A percentile compares a stretch with the other conserved stretches of the same genome.
Conservation (phyloP, 2,888 invertebrate genomes). For the Coenonympha glycerion region DNA sequence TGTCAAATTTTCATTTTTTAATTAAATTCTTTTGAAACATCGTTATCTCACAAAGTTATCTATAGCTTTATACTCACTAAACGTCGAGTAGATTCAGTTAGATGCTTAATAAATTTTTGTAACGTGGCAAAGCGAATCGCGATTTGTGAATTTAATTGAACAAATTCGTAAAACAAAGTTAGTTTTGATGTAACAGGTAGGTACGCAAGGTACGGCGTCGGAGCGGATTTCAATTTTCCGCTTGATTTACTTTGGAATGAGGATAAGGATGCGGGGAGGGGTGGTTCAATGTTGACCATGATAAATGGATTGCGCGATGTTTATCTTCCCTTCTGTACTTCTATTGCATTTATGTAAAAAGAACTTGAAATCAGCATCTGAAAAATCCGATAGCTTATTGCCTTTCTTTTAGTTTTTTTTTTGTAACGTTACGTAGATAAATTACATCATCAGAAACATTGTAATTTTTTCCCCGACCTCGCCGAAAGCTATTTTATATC, state of each 20-base stretch:
- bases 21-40: too few relatives aligned
- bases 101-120: background rate
- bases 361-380: background rate
- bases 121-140: slow-evolving; percentile 1
- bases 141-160: slow-evolving; percentile 44
- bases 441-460: too few relatives aligned
- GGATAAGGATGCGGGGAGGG: slow-evolving; percentile 38
- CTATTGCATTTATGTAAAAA: background rate
- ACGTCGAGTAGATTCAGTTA: too few relatives aligned
- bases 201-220: slow-evolving; percentile 31
- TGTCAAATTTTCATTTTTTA: too few relatives aligned
- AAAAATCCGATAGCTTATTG: background rate
- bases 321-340: slow-evolving; percentile 12
- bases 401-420: background rate
- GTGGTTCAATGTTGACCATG: slow-evolving; percentile 26
- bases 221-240: slow-evolving; percentile 64
- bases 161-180: slow-evolving; percentile 53
- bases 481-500: too few relatives aligned
- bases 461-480: too few relatives aligned
- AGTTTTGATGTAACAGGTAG: slow-evolving; percentile 38
- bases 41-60: too few relatives aligned
- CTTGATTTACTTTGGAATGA: slow-evolving; percentile 60
- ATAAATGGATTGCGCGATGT: slow-evolving; percentile 26
- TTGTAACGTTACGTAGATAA: too few relatives aligned
- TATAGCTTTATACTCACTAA: too few relatives aligned